These are phyloP conservation scores for Geopemphigus sp. DNA, from an alignment of 1,140 invertebrate species.

Conservation along the genomic window DNA sequence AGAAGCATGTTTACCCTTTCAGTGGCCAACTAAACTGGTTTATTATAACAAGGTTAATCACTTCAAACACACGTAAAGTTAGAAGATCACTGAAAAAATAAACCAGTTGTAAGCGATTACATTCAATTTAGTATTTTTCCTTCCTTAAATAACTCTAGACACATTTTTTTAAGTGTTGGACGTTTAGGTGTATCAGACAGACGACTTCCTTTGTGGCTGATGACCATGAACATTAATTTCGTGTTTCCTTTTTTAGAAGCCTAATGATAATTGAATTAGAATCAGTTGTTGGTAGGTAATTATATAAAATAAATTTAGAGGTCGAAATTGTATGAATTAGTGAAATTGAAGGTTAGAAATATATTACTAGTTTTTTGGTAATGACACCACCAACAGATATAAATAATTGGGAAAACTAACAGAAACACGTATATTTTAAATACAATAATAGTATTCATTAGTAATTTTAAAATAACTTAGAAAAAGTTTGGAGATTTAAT, in stretches of 20 bases:
- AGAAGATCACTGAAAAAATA: slow-evolving; percentile 14
- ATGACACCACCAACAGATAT: background rate
- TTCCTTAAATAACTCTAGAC: slow-evolving; percentile 17
- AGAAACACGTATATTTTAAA: background rate
- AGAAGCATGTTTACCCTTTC: slow-evolving; percentile 22
- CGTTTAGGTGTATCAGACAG: slow-evolving; percentile 3
- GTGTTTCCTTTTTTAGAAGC: slow-evolving; percentile 28
- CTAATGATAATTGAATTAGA: slow-evolving; percentile 42
- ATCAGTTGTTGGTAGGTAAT: slow-evolving; percentile 1
- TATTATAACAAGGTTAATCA: slow-evolving; percentile 42
- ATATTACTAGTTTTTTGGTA: slow-evolving; percentile 14
- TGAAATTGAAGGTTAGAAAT: slow-evolving; percentile 6
- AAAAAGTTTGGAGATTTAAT: too few species aligned
- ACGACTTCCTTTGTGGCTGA: background rate
- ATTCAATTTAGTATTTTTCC: slow-evolving; percentile 30
- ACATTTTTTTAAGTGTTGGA: background rate
- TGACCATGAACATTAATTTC: slow-evolving; percentile 40
- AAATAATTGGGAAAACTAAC: background rate
- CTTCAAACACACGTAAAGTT: slow-evolving; percentile 23
- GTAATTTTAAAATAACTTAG: too few species aligned
- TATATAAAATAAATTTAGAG: slow-evolving; percentile 20
- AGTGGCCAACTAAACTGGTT: slow-evolving; percentile 31
- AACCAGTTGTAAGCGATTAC: slow-evolving; percentile 28
- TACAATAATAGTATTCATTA: too few species aligned
- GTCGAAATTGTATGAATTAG: slow-evolving; percentile 9